Evolutionary conservation across 2,888 invertebrate species (phyloP).

Genomic region (Synergus umbraculus): DNA sequence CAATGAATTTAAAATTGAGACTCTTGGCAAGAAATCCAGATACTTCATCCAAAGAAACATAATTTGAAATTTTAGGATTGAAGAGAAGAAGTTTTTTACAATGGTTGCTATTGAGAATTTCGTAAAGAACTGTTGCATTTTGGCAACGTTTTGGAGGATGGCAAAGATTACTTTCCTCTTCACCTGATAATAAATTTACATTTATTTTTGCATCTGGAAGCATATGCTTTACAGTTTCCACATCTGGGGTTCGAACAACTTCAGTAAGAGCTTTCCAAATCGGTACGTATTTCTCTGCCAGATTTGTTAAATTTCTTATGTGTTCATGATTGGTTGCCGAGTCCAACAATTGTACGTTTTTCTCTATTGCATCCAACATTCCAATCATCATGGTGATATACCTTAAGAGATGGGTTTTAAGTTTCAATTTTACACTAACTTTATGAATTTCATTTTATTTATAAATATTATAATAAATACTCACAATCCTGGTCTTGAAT

Average conservation of each 20-base stretch:
- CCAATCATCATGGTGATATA: slow-evolving; percentile 63
- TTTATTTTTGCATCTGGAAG: slow-evolving; percentile 69
- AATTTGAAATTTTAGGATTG: slow-evolving; percentile 62
- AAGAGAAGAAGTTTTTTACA: slow-evolving; percentile 65
- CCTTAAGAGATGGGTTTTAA: slow-evolving; percentile 46
- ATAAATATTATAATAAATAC: slow-evolving; percentile 38
- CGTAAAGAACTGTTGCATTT: slow-evolving; percentile 58
- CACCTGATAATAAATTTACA: slow-evolving; percentile 66
- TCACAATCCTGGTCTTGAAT: slow-evolving; percentile 66
- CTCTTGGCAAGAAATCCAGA: slow-evolving; percentile 60
- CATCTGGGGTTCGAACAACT: slow-evolving; percentile 59
- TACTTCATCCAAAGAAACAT: slow-evolving; percentile 62
- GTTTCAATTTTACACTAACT: not conserved
- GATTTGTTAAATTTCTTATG: slow-evolving; percentile 59
- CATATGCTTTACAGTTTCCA: slow-evolving; percentile 54
- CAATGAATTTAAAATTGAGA: slow-evolving; percentile 65
- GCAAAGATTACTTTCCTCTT: slow-evolving; percentile 57
- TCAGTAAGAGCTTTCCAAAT: slow-evolving; percentile 68
- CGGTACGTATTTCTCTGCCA: slow-evolving; percentile 65
- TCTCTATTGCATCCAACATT: slow-evolving; percentile 60
- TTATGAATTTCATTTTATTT: slow-evolving; percentile 1
- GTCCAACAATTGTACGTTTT: slow-evolving; percentile 65
- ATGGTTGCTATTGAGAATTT: slow-evolving; percentile 63
- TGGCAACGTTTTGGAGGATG: slow-evolving; percentile 54
- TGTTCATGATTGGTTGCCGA: slow-evolving; percentile 58